A percentile compares a stretch with the other conserved stretches of the same genome.
phyloP scores from a whole-genome alignment of 2,888 invertebrate species.

The Amphiduros pacificus region DNA sequence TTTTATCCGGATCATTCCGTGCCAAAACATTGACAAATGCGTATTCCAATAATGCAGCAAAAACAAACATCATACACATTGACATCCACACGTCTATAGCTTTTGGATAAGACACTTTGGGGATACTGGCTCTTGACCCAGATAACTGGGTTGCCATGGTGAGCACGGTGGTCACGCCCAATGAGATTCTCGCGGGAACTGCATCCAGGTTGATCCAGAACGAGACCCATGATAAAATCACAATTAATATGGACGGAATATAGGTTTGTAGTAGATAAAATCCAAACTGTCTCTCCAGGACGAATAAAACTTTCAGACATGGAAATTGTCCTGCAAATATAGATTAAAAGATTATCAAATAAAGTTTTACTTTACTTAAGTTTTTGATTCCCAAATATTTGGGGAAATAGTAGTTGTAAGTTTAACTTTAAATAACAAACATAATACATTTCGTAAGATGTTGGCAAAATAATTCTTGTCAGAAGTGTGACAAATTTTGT shows the following conservation, averaged over 20 bases:
- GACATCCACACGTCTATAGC: constrained; percentile 27
- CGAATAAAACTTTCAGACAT: constrained; percentile 22
- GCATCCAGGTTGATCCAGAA: constrained; percentile 33
- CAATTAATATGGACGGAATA: constrained; percentile 30
- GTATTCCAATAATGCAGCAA: constrained; percentile 21
- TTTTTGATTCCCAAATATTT: too few relatives aligned
- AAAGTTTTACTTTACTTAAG: too few relatives aligned
- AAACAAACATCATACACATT: constrained; percentile 25
- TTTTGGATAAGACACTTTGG: constrained; percentile 25
- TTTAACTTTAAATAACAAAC: too few relatives aligned
- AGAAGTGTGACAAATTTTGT: too few relatives aligned
- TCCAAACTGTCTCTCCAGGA: constrained; percentile 21
- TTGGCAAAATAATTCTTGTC: too few relatives aligned
- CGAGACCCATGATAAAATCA: constrained; percentile 32
- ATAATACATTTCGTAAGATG: too few relatives aligned
- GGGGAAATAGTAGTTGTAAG: too few relatives aligned
- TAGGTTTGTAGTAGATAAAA: constrained; percentile 27
- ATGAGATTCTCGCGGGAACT: constrained; percentile 29
- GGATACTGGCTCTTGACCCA: constrained; percentile 17
- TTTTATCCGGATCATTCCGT: not conserved
- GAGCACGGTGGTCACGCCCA: constrained; percentile 27
- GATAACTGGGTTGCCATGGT: constrained; percentile 26
- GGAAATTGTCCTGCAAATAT: constrained; percentile 20
- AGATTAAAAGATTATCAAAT: too few relatives aligned
- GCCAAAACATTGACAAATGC: constrained; percentile 24